phyloP scores from a whole-genome alignment of 2,797 vertebrate species.

The Triplophysa yarkandensis region DNA sequence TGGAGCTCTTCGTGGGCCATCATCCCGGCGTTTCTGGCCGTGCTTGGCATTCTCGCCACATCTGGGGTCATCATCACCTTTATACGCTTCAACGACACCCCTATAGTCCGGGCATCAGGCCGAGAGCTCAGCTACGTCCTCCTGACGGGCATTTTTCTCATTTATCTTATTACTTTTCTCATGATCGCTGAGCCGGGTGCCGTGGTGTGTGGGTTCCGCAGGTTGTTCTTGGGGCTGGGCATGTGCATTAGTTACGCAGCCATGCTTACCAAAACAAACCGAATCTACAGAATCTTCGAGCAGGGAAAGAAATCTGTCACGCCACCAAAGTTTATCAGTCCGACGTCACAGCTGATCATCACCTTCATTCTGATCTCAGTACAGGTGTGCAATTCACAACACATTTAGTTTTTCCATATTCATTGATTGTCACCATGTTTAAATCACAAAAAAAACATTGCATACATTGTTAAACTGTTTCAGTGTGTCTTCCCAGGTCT shows the following conservation, averaged over 20 bases:
- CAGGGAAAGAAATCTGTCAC: slow-evolving; percentile 95
- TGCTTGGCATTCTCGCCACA: slow-evolving; percentile 84
- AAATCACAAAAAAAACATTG: too few relatives aligned
- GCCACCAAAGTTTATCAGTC: slow-evolving; percentile 89
- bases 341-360: slow-evolving; percentile 85
- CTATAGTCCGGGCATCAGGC: slow-evolving; percentile 89
- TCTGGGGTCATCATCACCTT: slow-evolving; percentile 79
- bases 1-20: slow-evolving; percentile 89
- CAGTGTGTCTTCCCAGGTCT: slow-evolving; percentile 58
- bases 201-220: slow-evolving; percentile 77
- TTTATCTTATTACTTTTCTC: slow-evolving; percentile 83
- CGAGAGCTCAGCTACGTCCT: slow-evolving; percentile 82
- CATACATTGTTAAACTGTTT: not conserved
- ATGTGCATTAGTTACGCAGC: slow-evolving; percentile 97
- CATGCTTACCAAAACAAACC: slow-evolving; percentile 97
- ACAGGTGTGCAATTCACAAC: slow-evolving; percentile 66
- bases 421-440: not conserved
- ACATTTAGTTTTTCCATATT: not conserved
- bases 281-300: slow-evolving; percentile 98
- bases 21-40: slow-evolving; percentile 84
- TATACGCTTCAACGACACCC: slow-evolving; percentile 84
- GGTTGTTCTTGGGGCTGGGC: slow-evolving; percentile 89
- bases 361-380: slow-evolving; percentile 84
- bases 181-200: slow-evolving; percentile 89
- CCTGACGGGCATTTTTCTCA: slow-evolving; percentile 76